phyloP scores from a whole-genome alignment of 1,140 invertebrate genomes.

The Dendrolimus punctatus region DNA sequence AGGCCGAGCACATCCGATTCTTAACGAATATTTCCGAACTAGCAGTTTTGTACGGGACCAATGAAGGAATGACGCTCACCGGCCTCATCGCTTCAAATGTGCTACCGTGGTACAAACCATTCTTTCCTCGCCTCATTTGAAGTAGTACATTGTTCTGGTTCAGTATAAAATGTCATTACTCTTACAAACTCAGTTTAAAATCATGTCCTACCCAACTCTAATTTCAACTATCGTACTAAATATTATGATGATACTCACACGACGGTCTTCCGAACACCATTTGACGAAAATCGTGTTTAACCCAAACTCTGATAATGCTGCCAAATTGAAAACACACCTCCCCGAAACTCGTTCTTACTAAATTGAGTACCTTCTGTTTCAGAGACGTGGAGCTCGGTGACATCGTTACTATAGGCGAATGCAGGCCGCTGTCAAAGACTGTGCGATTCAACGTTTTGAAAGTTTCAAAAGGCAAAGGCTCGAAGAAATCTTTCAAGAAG shows the following conservation, averaged over 20 bases:
- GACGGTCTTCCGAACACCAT: constrained; percentile 77
- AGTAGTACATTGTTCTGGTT: too few relatives aligned
- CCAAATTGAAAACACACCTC: not conserved
- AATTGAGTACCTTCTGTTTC: constrained; percentile 47
- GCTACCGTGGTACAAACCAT: too few relatives aligned
- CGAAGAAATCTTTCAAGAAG: constrained; percentile 97
- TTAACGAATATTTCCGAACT: too few relatives aligned
- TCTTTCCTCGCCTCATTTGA: too few relatives aligned
- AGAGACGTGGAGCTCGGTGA: constrained; percentile 98
- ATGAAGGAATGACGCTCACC: too few relatives aligned
- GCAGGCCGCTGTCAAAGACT: constrained; percentile 98
- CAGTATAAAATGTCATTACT: too few relatives aligned
- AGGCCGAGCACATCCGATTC: too few relatives aligned
- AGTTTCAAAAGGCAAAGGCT: constrained; percentile 93
- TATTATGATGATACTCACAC: constrained; percentile 69
- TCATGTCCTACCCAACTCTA: too few relatives aligned
- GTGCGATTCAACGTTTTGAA: constrained; percentile 99
- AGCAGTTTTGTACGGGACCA: too few relatives aligned
- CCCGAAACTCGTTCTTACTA: not conserved
- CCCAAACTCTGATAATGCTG: constrained; percentile 57
- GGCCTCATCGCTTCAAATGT: too few relatives aligned
- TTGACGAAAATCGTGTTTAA: constrained; percentile 74
- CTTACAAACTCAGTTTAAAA: too few relatives aligned
- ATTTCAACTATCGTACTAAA: constrained; percentile 7
- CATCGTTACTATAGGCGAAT: constrained; percentile 98